Conservation (phyloP, 2,888 invertebrate species). For the Cryptosula pallasiana region DNA sequence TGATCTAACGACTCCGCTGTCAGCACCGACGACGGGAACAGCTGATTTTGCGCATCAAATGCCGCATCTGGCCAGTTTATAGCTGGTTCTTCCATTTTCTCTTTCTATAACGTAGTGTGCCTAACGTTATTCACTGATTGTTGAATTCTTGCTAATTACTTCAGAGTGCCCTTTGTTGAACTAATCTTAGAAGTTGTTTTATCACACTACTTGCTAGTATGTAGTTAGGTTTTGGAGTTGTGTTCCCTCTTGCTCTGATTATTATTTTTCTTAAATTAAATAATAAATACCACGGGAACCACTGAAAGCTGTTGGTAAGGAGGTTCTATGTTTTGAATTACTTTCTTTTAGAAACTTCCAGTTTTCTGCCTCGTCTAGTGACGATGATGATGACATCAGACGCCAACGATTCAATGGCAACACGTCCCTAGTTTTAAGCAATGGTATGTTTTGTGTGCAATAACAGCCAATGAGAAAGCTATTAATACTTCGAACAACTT, state of each 20-base stretch:
- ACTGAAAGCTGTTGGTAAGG: too few relatives aligned
- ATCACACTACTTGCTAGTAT: too few relatives aligned
- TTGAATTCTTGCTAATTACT: background rate
- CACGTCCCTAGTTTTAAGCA: background rate
- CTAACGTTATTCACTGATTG: too few relatives aligned
- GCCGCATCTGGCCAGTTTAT: background rate
- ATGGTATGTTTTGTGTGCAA: background rate
- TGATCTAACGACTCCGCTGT: background rate
- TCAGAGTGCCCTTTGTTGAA: background rate
- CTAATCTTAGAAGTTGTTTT: background rate
- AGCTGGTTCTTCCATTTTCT: background rate
- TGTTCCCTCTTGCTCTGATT: too few relatives aligned
- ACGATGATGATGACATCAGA: constrained; percentile 7
- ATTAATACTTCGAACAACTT: too few relatives aligned
- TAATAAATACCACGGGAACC: too few relatives aligned
- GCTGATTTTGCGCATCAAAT: background rate
- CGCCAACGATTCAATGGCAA: background rate
- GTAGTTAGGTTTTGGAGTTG: too few relatives aligned
- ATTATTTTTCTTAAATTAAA: too few relatives aligned
- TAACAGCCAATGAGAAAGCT: too few relatives aligned
- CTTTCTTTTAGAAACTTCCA: background rate
- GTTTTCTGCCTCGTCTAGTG: constrained; percentile 10
- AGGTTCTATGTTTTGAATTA: too few relatives aligned
- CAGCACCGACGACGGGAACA: background rate
- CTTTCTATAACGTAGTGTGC: too few relatives aligned